Base-by-base conservation (phyloP, 2,113 vertebrate species). In the Prolemur simus region DNA sequence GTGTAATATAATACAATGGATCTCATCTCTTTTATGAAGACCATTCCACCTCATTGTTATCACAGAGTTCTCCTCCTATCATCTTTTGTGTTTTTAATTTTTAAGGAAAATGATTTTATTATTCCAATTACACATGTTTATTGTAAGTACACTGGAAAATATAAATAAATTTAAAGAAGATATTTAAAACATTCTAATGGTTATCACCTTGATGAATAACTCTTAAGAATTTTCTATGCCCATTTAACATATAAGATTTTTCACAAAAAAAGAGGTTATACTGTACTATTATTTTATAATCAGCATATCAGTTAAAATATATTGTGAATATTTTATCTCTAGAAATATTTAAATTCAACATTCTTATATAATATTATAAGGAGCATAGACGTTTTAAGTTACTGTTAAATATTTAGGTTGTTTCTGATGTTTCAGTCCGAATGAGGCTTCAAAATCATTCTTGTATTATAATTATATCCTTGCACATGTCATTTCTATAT, bases 341-440 rank as follows among this genome's bases (percentile, higher is more conserved):
- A 76, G 47, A 96, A 39, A 49, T n/a, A 91, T 66, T 66, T 88
- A 81, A 84, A 77, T n/a, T 20, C 20, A 73, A 80, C 6, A 42
- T 60, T 73, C 87, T 91, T 89, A 81, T 42, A 91, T 76, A 29
- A 63, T 56, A 52, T 52, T 89, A 80, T 66, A 66, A 68, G 87
- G 3, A 69, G 20, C 37, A 34, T 1, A 80, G 56, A 78, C 25
- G 68, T 45, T 87, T 95, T 89, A 73, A 76, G 63, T 86, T 58
- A 74, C 14, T 71, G 4, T 49, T 52, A 96, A 94, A 86, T 6
- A 71, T 45, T 66, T 58, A 34, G 14, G 18, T 37, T 84, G 3
- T 77, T 95, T 77, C 25, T 34, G 45, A 29, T 47, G 39, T 80
- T 69, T 84, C 17, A 64, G 12, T 74, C 1, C 18, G 42, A 74